These are phyloP conservation scores for Labroides dimidiatus DNA, from an alignment of 2,797 vertebrate species.

Conservation along the genomic window DNA sequence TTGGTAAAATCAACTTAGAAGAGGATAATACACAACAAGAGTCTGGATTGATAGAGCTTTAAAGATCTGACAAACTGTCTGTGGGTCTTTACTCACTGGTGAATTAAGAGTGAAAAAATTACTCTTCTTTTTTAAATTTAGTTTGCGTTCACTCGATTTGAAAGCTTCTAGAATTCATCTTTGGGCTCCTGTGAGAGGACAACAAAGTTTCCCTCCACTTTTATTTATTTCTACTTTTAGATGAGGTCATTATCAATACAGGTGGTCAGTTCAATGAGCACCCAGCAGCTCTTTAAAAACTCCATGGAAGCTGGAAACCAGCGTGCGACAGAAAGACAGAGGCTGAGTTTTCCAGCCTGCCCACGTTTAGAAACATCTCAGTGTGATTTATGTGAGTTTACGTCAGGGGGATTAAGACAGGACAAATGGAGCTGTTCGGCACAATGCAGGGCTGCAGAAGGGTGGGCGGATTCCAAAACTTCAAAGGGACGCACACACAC, in stretches of 20 bases:
- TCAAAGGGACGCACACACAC: conserved; percentile 63
- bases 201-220: background rate
- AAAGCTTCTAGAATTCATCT: background rate
- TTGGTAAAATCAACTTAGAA: background rate
- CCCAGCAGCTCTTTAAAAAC: conserved; percentile 33
- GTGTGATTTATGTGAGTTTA: conserved; percentile 77
- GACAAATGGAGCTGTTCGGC: conserved; percentile 76
- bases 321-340: conserved; percentile 33
- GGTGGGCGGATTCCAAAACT: conserved; percentile 61
- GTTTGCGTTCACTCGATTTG: background rate
- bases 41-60: conserved; percentile 1
- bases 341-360: conserved; percentile 44
- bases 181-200: background rate
- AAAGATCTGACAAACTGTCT: background rate
- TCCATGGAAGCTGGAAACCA: conserved; percentile 34
- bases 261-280: conserved; percentile 38
- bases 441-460: conserved; percentile 67
- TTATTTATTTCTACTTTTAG: conserved; percentile 17
- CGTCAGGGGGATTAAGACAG: conserved; percentile 76
- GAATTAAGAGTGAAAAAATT: too few species aligned
- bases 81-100: background rate
- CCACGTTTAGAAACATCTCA: conserved; percentile 62
- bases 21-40: conserved; percentile 2
- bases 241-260: conserved; percentile 39
- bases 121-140: background rate